Evolutionary conservation across 2,888 invertebrate genomes (phyloP).

Genomic region (Ethmia dodecea): DNA sequence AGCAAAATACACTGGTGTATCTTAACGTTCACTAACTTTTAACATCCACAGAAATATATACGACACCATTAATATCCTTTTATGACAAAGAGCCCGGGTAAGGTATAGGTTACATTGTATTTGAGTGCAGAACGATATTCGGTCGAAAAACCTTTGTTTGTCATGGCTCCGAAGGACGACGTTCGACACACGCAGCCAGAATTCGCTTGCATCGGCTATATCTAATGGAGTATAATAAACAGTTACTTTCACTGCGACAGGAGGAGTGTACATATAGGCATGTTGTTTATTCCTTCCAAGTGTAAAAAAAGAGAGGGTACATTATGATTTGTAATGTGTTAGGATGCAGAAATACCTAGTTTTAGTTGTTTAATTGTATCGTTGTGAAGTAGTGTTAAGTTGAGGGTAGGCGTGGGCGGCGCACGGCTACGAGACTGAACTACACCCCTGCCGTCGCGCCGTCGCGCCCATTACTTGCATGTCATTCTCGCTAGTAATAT

Average conservation of each 20-base stretch:
- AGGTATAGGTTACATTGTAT: too few relatives aligned
- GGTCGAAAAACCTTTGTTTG: too few relatives aligned
- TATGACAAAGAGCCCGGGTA: too few relatives aligned
- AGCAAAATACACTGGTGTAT: too few relatives aligned
- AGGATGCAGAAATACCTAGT: conserved; percentile 69
- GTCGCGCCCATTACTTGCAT: conserved; percentile 51
- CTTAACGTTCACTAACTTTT: too few relatives aligned
- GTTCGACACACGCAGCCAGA: conserved; percentile 32
- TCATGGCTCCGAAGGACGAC: too few relatives aligned
- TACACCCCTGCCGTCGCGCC: conserved; percentile 63
- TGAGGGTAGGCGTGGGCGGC: conserved; percentile 52
- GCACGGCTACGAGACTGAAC: conserved; percentile 69
- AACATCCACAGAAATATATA: too few relatives aligned
- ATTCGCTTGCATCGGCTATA: conserved; percentile 43
- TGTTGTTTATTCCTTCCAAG: conserved; percentile 68
- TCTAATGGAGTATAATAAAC: conserved; percentile 37
- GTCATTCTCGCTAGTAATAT: conserved; percentile 57
- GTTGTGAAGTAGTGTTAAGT: conserved; percentile 73
- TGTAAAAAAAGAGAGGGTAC: conserved; percentile 56
- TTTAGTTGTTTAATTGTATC: conserved; percentile 73
- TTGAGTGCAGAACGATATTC: too few relatives aligned
- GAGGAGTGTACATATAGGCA: conserved; percentile 59
- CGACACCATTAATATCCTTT: too few relatives aligned
- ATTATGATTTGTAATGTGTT: conserved; percentile 59
- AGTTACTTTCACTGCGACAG: conserved; percentile 53